These are phyloP conservation scores for Halocynthia roretzi DNA, from an alignment of 23 tunicate species.

Conservation along the genomic window DNA sequence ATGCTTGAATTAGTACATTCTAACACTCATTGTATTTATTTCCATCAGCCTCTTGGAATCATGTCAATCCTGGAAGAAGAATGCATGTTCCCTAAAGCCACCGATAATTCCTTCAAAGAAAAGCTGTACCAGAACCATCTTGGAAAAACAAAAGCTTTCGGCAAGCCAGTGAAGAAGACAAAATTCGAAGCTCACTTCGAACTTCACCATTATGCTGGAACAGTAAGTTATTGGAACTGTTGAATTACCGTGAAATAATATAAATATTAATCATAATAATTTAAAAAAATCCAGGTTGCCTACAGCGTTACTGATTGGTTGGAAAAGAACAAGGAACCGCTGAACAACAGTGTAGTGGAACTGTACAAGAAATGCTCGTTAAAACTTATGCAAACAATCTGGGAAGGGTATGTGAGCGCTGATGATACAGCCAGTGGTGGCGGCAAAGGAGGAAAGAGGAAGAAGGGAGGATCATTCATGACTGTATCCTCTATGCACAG, in stretches of 20 bases:
- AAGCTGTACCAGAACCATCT: constrained; percentile 92
- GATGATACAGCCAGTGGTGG: constrained; percentile 76
- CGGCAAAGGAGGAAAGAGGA: constrained; percentile 86
- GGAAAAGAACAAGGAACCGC: constrained; percentile 96
- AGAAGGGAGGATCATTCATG: constrained; percentile 90
- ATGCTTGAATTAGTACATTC: no score
- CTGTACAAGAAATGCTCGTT: constrained; percentile 77
- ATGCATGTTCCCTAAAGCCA: constrained; percentile 96
- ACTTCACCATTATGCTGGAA: constrained; percentile 93
- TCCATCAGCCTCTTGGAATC: constrained; percentile 86
- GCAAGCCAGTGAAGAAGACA: constrained; percentile 72
- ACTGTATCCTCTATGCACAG: no score
- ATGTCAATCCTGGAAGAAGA: constrained; percentile 98
- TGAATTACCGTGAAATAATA: not conserved
- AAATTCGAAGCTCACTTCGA: constrained; percentile 93
- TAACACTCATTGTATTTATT: no score
- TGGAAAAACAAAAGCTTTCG: constrained; percentile 84
- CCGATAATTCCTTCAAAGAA: constrained; percentile 80
- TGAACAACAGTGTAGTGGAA: constrained; percentile 87
- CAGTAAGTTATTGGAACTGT: no score
- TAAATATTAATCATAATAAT: not conserved
- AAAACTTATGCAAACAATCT: constrained; percentile 61
- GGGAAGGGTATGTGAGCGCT: constrained; percentile 27
- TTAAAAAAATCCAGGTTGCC: constrained; percentile 73
- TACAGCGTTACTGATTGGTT: constrained; percentile 83